Conservation (phyloP, 2,888 invertebrate genomes). For the Parnassius glacialis region DNA sequence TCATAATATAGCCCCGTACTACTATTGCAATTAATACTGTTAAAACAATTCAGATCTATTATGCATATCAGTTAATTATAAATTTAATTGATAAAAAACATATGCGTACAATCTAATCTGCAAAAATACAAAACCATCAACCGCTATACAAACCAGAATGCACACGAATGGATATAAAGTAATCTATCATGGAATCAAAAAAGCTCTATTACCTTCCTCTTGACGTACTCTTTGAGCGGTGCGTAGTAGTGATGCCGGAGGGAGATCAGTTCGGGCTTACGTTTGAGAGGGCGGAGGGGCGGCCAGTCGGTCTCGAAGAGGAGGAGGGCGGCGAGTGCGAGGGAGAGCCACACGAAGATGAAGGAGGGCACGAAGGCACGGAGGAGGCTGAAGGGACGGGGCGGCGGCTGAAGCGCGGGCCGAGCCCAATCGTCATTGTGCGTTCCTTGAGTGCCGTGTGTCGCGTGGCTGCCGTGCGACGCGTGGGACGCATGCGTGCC, state of each 20-base stretch:
- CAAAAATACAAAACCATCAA: neutral
- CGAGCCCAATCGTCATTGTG: conserved; percentile 37
- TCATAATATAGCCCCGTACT: no score
- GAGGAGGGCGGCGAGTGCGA: conserved; percentile 85
- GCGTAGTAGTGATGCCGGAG: conserved; percentile 90
- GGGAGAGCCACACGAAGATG: conserved; percentile 85
- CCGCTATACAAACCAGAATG: neutral
- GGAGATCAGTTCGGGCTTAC: conserved; percentile 88
- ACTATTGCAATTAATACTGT: neutral
- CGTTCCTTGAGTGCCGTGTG: conserved; percentile 45
- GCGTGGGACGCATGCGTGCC: conserved; percentile 65
- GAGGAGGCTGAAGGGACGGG: conserved; percentile 81
- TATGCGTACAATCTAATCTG: neutral
- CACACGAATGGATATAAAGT: neutral
- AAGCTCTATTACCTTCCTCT: conserved; percentile 82
- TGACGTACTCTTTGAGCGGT: conserved; percentile 89
- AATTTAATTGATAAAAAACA: neutral
- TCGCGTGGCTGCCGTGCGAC: conserved; percentile 45
- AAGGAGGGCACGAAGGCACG: conserved; percentile 90
- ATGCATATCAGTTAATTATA: conserved; percentile 1
- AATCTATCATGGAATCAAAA: conserved; percentile 72
- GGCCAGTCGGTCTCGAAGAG: conserved; percentile 90
- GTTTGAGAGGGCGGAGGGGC: conserved; percentile 84
- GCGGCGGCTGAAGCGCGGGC: conserved; percentile 46
- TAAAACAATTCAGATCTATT: neutral